Conservation (phyloP, 2,797 vertebrate species). For the Acomys russatus region DNA sequence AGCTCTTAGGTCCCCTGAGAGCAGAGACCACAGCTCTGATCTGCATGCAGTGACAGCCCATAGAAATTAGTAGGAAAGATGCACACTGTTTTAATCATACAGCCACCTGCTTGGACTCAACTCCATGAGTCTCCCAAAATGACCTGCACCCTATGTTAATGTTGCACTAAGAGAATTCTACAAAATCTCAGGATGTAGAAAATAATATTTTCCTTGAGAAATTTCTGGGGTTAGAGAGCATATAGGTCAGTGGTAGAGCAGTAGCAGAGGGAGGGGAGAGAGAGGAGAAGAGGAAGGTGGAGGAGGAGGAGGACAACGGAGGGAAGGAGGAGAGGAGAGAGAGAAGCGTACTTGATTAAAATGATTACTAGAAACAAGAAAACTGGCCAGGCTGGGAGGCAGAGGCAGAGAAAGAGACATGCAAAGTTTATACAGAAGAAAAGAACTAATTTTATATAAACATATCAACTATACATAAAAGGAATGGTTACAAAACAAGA, state of each 20-base stretch:
- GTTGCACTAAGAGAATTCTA: conserved; percentile 1
- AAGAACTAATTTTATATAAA: conserved; percentile 16
- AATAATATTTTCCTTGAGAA: conserved; percentile 49
- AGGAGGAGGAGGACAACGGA: too few species aligned
- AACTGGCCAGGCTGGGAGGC: not conserved
- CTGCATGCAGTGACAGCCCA: not conserved
- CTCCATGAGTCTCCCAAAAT: not conserved
- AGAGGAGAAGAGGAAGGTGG: too few species aligned
- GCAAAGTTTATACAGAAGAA: conserved; percentile 3
- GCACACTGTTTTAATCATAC: not conserved
- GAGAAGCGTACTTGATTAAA: not conserved
- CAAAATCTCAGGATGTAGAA: conserved; percentile 1
- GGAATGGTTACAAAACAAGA: not conserved
- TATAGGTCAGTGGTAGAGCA: not conserved
- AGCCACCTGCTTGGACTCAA: not conserved
- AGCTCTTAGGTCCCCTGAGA: not conserved
- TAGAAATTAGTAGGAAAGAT: not conserved
- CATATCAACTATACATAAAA: not conserved
- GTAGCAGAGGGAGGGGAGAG: too few species aligned
- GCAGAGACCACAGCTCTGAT: not conserved
- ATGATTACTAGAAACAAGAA: not conserved
- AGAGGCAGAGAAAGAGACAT: not conserved
- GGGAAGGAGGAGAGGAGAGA: too few species aligned
- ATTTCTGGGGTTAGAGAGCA: not conserved
- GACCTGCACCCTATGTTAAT: not conserved